Evolutionary conservation across 2,797 vertebrate species (phyloP), one percentile per base, ranked within the genome.

Genomic region (Arrhamphus sclerolepis): DNA sequence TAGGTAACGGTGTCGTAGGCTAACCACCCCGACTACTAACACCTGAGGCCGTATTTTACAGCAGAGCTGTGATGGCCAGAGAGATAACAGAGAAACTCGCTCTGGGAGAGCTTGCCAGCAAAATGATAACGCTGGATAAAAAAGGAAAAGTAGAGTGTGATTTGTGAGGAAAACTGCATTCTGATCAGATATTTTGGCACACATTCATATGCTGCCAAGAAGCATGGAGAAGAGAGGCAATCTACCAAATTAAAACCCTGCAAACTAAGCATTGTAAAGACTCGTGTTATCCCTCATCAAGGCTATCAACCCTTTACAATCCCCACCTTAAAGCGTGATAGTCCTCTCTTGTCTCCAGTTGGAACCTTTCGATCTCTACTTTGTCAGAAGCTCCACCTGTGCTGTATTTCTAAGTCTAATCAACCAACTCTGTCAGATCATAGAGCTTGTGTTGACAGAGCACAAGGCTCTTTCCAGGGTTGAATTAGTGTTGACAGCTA

Each of bases 21-120:
- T 90, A 91, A 92, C 89, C 88, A 84, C 87, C 75, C 78, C 72
- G 82, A 81, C 81, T 90, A 91, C 88, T 84, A 92, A 93, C 91
- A 92, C 87, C 90, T 84, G 84, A 92, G 91, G 91, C 91, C 60
- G 76, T 90, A 90, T 91, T 92, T 89, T 90, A 91, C 88, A 66
- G 71, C 82, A 29, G 60, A 22, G 51, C 75, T 67, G 55, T 51
- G 88, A 87, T 85, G 68, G 85, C 80, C 67, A 68, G 54, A 80
- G 58, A 87, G 85, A 89, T 89, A 84, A 77, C 59, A 70, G 55
- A 71, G 68, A 78, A 82, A 79, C 70, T 52, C 77, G 84, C 75
- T 81, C 72, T 48, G 58, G 61, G 70, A 84, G 63, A 79, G 72
- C 66, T 72, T 77, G 75, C 69, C 66, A 87, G 68, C 56, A 29